Conservation (phyloP, 1,140 invertebrate genomes). For the Conus ventricosus region DNA sequence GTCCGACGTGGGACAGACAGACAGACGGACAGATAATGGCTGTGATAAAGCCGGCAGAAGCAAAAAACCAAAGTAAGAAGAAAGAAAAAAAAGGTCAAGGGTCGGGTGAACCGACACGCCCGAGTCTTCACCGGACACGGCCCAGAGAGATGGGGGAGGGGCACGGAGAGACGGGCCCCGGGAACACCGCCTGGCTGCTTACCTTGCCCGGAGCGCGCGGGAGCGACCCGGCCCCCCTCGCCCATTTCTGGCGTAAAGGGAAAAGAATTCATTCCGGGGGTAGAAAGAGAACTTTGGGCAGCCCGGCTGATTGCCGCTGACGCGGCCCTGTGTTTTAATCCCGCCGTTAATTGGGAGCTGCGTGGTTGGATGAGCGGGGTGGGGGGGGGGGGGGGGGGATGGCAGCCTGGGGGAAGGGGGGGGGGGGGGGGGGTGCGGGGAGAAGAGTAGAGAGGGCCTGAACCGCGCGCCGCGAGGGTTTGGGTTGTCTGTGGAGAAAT, state of each 20-base stretch:
- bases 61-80: too few species aligned
- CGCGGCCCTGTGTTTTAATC: slow-evolving; percentile 19
- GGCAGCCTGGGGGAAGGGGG: neutral
- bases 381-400: neutral
- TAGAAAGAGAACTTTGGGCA: neutral
- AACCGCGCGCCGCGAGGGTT: neutral
- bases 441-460: neutral
- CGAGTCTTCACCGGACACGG: too few species aligned
- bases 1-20: too few species aligned
- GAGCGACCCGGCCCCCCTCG: neutral
- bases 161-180: neutral
- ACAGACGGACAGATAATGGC: too few species aligned
- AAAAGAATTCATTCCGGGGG: slow-evolving; percentile 35
- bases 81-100: too few species aligned
- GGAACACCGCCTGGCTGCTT: slow-evolving; percentile 18
- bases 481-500: slow-evolving; percentile 23
- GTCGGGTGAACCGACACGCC: too few species aligned
- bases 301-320: neutral
- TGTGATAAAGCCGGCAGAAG: too few species aligned
- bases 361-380: neutral
- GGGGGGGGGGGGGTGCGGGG: neutral
- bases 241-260: slow-evolving; percentile 29
- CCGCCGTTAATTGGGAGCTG: neutral
- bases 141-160: neutral
- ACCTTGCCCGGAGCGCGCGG: too few species aligned